These are phyloP conservation scores for Lutjanus argentimaculatus DNA, from an alignment of 2,797 vertebrate genomes.

Conservation along the genomic window DNA sequence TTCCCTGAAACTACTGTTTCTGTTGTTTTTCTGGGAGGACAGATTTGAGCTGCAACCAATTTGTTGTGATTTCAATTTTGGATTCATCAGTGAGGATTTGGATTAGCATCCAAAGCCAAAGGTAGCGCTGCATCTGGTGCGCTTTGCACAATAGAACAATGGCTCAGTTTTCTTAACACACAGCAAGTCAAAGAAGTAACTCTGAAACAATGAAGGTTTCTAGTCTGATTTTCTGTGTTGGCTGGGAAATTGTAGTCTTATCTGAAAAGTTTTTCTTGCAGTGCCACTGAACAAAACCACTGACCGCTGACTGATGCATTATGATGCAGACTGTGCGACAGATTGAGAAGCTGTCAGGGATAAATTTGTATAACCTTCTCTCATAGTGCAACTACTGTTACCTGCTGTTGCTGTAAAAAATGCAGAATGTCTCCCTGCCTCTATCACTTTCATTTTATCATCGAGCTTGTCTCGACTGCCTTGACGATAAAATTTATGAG, in stretches of 20 bases:
- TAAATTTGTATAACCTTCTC: conserved; percentile 5
- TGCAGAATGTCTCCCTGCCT: conserved; percentile 7
- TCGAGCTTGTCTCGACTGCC: conserved; percentile 27
- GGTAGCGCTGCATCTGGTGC: conserved; percentile 45
- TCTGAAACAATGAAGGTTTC: conserved; percentile 9
- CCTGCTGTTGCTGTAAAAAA: conserved; percentile 24
- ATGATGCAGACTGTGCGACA: conserved; percentile 15
- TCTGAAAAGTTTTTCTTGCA: not conserved
- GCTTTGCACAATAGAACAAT: conserved; percentile 8
- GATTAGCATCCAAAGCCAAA: conserved; percentile 40
- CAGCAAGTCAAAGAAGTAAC: conserved; percentile 8
- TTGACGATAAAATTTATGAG: conserved; percentile 15
- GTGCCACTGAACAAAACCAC: not conserved
- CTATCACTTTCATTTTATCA: conserved; percentile 20
- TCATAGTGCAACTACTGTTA: not conserved
- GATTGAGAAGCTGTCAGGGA: conserved; percentile 16
- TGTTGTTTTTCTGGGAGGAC: not conserved
- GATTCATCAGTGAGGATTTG: conserved; percentile 28
- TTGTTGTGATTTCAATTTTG: conserved; percentile 24
- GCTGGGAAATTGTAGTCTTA: not conserved
- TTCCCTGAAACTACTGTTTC: not conserved
- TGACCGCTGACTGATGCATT: conserved; percentile 11
- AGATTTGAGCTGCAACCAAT: not conserved
- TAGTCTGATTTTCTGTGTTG: not conserved
- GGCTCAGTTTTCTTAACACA: conserved; percentile 6